A percentile compares a stretch with the other conserved stretches of the same genome.
Conservation (phyloP, 2,797 vertebrate genomes). For the Aotus griseimembra region DNA sequence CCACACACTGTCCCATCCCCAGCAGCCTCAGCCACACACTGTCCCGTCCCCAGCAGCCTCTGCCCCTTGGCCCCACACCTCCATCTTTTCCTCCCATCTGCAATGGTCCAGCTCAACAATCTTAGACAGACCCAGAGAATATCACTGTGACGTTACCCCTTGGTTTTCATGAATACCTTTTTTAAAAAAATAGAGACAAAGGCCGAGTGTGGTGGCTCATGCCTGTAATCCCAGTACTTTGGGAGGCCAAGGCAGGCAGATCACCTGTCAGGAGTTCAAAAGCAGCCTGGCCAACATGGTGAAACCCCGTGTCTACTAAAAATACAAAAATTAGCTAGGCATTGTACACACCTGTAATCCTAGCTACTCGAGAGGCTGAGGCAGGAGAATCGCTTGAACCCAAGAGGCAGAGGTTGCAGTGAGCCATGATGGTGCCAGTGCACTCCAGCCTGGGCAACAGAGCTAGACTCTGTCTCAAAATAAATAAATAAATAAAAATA, state of each 20-base stretch:
- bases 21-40: neutral
- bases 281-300: neutral
- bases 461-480: neutral
- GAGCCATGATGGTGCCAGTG: neutral
- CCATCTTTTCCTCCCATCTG: neutral
- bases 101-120: neutral
- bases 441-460: neutral
- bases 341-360: neutral
- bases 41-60: neutral
- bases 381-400: neutral
- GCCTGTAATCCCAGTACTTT: neutral
- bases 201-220: neutral
- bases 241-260: neutral
- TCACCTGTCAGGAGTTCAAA: neutral
- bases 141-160: neutral
- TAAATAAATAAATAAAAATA: too few species aligned
- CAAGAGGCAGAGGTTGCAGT: neutral
- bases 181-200: neutral
- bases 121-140: neutral
- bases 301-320: neutral
- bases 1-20: rapidly evolving
- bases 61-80: rapidly evolving
- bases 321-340: neutral
- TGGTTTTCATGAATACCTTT: neutral
- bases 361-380: neutral